These are phyloP conservation scores for Argentina silus DNA, from an alignment of 2,797 vertebrate genomes.

Conservation along the genomic window DNA sequence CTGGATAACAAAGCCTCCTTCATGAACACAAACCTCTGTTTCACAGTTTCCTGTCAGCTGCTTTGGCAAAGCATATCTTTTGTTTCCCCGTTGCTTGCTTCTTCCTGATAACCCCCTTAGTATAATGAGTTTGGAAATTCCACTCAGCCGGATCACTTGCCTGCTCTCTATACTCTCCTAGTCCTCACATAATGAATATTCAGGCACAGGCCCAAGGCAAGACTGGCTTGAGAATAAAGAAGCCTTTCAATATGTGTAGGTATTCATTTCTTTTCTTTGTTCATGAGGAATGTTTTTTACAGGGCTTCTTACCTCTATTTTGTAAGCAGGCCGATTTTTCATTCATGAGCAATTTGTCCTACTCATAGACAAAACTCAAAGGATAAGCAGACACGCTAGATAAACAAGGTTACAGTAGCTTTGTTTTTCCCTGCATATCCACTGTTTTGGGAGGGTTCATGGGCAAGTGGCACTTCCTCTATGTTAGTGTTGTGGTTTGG, in stretches of 20 bases:
- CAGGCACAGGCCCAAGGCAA: conserved; percentile 9
- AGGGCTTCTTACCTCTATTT: neutral
- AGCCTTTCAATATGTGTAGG: conserved; percentile 4
- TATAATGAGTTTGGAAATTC: conserved; percentile 64
- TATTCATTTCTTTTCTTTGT: conserved; percentile 10
- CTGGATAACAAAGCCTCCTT: conserved; percentile 11
- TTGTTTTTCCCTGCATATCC: too few relatives aligned
- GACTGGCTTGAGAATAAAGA: conserved; percentile 9
- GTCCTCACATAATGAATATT: neutral
- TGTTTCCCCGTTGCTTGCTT: conserved; percentile 47
- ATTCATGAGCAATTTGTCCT: neutral
- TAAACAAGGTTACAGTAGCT: too few relatives aligned
- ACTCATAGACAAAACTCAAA: too few relatives aligned
- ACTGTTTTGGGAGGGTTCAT: neutral
- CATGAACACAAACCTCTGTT: conserved; percentile 11
- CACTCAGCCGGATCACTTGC: conserved; percentile 35
- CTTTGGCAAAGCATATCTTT: conserved; percentile 34
- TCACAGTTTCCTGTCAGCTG: conserved; percentile 43
- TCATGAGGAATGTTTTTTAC: neutral
- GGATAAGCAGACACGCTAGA: too few relatives aligned
- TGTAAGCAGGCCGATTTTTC: neutral
- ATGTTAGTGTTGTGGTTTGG: neutral
- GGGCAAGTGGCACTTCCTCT: neutral
- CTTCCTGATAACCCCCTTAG: conserved; percentile 44
- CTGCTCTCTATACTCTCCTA: neutral